phyloP scores from a whole-genome alignment of 2,113 vertebrate genomes.

The Athene noctua region DNA sequence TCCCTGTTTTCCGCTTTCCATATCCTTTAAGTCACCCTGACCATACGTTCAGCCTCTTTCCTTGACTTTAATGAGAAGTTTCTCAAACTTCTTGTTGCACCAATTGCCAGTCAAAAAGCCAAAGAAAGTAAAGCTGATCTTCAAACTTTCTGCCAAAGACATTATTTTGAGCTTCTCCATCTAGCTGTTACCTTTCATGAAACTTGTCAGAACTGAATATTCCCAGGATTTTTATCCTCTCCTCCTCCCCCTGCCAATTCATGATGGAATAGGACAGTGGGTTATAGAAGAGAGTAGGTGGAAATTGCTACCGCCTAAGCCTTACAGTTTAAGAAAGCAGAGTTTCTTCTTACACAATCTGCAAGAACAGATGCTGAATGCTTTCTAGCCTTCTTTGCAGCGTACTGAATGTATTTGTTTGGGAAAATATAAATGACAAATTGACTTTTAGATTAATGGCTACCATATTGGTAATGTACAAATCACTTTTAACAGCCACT shows the following conservation, averaged over 20 bases:
- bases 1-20: background rate
- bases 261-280: background rate
- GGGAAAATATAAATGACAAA: slow-evolving; percentile 79
- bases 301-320: background rate
- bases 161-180: background rate
- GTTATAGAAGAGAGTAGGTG: background rate
- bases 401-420: slow-evolving; percentile 71
- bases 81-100: background rate
- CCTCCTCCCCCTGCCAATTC: background rate
- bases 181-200: background rate
- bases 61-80: background rate
- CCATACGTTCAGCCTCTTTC: background rate
- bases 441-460: slow-evolving; percentile 79
- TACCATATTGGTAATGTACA: slow-evolving; percentile 73
- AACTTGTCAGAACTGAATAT: background rate
- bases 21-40: background rate
- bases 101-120: background rate
- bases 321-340: background rate
- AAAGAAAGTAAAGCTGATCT: background rate
- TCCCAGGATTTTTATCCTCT: background rate
- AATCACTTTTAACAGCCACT: slow-evolving; percentile 80
- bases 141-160: background rate
- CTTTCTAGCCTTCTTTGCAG: background rate
- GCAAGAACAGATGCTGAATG: background rate
- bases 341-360: background rate